These are phyloP conservation scores for Panorpa germanica DNA, from an alignment of 2,888 invertebrate species.

Conservation along the genomic window DNA sequence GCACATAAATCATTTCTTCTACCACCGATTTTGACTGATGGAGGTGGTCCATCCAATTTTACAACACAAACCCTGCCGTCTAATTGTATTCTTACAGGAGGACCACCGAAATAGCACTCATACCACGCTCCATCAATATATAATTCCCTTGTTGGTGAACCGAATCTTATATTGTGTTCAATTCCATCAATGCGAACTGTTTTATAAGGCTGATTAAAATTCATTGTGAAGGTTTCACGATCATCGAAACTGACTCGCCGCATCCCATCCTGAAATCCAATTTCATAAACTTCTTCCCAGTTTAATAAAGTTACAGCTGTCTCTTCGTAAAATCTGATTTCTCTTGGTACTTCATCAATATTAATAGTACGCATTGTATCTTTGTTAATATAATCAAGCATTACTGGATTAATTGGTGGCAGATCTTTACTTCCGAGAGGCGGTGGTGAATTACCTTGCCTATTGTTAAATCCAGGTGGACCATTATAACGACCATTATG, in stretches of 20 bases:
- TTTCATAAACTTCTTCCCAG: conserved; percentile 71
- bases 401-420: too few species aligned
- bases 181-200: conserved; percentile 55
- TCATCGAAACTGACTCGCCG: conserved; percentile 59
- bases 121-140: conserved; percentile 77
- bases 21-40: conserved; percentile 81
- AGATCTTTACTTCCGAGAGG: too few species aligned
- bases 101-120: conserved; percentile 85
- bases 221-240: conserved; percentile 42
- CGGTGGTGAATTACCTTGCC: too few species aligned
- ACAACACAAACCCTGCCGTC: conserved; percentile 59
- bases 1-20: conserved; percentile 66
- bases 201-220: conserved; percentile 49
- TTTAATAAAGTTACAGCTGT: conserved; percentile 70
- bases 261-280: conserved; percentile 66
- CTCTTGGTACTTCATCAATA: conserved; percentile 63
- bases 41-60: conserved; percentile 77
- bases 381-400: conserved; percentile 33
- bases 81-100: conserved; percentile 61
- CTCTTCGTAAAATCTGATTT: conserved; percentile 73
- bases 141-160: conserved; percentile 81
- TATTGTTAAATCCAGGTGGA: too few species aligned
- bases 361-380: conserved; percentile 63
- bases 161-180: conserved; percentile 63
- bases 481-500: too few species aligned